phyloP scores from a whole-genome alignment of 2,797 vertebrate genomes.

The Syngnathus rostellatus region DNA sequence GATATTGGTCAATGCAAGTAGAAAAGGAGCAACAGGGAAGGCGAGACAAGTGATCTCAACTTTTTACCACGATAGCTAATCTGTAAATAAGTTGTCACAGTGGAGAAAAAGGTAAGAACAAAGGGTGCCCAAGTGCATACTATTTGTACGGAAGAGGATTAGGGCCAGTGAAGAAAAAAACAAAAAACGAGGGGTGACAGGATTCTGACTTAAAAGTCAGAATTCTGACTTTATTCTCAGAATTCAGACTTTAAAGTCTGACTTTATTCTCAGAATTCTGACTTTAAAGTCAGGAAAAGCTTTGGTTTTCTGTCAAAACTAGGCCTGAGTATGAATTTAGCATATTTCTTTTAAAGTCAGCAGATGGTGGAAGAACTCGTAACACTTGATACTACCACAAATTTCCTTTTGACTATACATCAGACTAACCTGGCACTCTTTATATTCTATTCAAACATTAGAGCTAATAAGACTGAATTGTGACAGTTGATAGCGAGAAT shows the following conservation, averaged over 20 bases:
- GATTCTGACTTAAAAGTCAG: no score
- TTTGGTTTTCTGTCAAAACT: not conserved
- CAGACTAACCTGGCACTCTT: conserved; percentile 41
- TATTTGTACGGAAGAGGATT: not conserved
- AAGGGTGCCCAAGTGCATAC: not conserved
- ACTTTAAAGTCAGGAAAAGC: not conserved
- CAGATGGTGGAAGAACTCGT: conserved; percentile 55
- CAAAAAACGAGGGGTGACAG: no score
- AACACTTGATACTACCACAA: conserved; percentile 46
- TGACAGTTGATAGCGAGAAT: conserved; percentile 33
- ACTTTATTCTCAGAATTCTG: no score
- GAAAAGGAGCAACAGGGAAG: conserved; percentile 4
- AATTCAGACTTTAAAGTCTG: no score
- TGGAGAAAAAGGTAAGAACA: not conserved
- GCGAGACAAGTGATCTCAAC: no score
- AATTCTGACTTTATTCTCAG: no score
- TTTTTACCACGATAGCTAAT: no score
- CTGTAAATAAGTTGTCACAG: not conserved
- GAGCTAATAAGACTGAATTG: conserved; percentile 51
- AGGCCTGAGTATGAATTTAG: not conserved
- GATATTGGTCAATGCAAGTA: not conserved
- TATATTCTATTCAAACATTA: conserved; percentile 41
- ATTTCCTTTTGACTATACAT: conserved; percentile 53
- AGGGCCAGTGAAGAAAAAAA: no score
- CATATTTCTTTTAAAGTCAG: conserved; percentile 35